Percentiles rank a stretch among this genome's conserved stretches.
Conservation (phyloP, 2,888 invertebrate species). For the Leucophora obtusa region DNA sequence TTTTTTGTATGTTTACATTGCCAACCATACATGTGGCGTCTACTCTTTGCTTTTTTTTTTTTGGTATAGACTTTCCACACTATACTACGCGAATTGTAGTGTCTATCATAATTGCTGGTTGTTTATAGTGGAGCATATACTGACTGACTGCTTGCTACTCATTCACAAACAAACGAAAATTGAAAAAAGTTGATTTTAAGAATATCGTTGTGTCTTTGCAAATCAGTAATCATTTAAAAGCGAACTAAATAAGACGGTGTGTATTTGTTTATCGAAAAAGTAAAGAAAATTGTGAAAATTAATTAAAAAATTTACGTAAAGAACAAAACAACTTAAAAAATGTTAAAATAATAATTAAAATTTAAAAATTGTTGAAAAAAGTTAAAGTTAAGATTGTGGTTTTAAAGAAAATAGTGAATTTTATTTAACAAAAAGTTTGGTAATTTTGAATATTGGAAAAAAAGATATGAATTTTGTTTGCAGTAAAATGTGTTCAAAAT, state of each 20-base stretch:
- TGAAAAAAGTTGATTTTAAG: slow-evolving; percentile 40
- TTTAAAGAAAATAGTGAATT: background rate
- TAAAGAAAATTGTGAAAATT: slow-evolving; percentile 34
- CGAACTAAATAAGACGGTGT: slow-evolving; percentile 56
- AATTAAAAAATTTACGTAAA: slow-evolving; percentile 40
- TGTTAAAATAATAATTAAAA: background rate
- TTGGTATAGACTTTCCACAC: background rate
- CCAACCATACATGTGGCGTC: background rate
- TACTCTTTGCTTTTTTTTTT: background rate
- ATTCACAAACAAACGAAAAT: slow-evolving; percentile 29
- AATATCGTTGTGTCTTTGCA: slow-evolving; percentile 46
- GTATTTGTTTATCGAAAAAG: slow-evolving; percentile 14
- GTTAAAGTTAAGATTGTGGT: background rate
- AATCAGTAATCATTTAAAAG: slow-evolving; percentile 60
- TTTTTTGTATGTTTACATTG: background rate
- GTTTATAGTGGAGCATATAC: slow-evolving; percentile 1
- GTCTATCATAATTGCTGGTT: background rate
- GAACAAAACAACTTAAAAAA: background rate
- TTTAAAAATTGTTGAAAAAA: background rate
- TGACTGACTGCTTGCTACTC: background rate
- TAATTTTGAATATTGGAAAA: background rate
- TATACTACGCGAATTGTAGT: background rate
- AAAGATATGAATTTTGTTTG: slow-evolving; percentile 4
- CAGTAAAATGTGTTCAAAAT: slow-evolving; percentile 33
- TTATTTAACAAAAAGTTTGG: background rate